A percentile compares a stretch with the other conserved stretches of the same genome.
These are phyloP conservation scores for Antheraea yamamai DNA, from an alignment of 2,888 invertebrate genomes.

Conservation along the genomic window DNA sequence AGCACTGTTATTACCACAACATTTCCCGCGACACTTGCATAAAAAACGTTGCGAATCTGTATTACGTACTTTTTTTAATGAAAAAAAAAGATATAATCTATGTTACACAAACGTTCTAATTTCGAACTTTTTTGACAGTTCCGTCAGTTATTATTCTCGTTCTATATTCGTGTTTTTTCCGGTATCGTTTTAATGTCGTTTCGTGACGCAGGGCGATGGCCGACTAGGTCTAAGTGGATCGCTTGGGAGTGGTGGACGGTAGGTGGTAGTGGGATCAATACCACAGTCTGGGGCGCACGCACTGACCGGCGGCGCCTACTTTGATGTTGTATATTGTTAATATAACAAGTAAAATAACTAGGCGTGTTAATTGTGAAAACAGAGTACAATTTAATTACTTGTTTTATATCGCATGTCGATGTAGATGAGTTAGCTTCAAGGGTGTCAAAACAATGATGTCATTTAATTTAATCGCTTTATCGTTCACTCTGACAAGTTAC, in stretches of 20 bases:
- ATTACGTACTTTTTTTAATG: conserved; percentile 26
- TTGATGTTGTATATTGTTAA: conserved; percentile 61
- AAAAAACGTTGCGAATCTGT: conserved; percentile 39
- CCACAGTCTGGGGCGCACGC: conserved; percentile 77
- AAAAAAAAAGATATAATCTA: conserved; percentile 23
- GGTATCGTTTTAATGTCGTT: conserved; percentile 48
- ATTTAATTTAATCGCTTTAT: background rate
- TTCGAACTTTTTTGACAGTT: conserved; percentile 40
- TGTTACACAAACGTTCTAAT: conserved; percentile 27
- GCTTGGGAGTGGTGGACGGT: conserved; percentile 71
- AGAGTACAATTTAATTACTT: background rate
- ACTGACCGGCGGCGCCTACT: conserved; percentile 64
- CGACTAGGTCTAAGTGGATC: conserved; percentile 69
- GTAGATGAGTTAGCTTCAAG: background rate
- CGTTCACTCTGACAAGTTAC: background rate
- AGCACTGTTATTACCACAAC: conserved; percentile 41
- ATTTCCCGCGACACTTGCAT: conserved; percentile 37
- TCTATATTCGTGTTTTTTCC: conserved; percentile 39
- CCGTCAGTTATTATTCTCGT: conserved; percentile 43
- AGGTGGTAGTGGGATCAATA: conserved; percentile 77
- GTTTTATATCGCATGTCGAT: background rate
- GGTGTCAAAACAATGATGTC: background rate
- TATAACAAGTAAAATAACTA: conserved; percentile 35
- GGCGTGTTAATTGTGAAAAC: conserved; percentile 41
- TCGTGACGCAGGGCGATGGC: conserved; percentile 72